phyloP scores from a whole-genome alignment of 2,888 invertebrate species.

The Lasius fuliginosus region DNA sequence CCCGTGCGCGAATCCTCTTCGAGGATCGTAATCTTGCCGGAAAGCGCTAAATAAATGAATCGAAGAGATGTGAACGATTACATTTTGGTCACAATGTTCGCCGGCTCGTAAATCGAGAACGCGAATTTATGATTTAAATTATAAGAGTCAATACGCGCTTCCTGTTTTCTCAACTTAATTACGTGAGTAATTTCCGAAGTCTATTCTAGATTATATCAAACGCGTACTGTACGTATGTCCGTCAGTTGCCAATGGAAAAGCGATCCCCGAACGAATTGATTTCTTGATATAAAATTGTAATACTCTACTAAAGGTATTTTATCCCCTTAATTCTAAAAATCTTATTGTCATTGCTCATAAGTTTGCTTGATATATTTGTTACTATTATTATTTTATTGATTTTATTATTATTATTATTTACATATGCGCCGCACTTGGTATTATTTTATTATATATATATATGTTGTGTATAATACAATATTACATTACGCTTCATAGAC shows the following conservation, averaged over 20 bases:
- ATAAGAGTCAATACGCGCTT: not conserved
- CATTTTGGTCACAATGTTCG: not conserved
- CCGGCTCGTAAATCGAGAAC: not conserved
- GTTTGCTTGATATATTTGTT: conserved; percentile 72
- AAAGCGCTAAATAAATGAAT: not conserved
- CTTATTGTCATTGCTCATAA: conserved; percentile 66
- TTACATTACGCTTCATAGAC: conserved; percentile 71
- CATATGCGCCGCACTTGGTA: conserved; percentile 71
- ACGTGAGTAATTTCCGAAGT: not conserved
- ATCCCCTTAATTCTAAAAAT: conserved; percentile 61
- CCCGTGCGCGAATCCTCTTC: not conserved
- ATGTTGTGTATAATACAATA: conserved; percentile 78
- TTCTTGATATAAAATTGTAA: conserved; percentile 41
- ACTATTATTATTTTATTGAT: conserved; percentile 70
- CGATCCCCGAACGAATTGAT: conserved; percentile 15
- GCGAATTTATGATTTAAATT: conserved; percentile 22
- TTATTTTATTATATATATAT: conserved; percentile 75
- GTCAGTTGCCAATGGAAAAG: not conserved
- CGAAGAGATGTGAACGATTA: not conserved
- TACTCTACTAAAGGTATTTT: conserved; percentile 61
- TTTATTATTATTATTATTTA: conserved; percentile 73
- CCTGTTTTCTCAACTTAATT: not conserved
- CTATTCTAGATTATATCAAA: not conserved
- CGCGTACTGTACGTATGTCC: not conserved
- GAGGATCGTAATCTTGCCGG: conserved; percentile 25